These are phyloP conservation scores for Amazona ochrocephala DNA, from an alignment of 2,797 vertebrate species.

Conservation along the genomic window DNA sequence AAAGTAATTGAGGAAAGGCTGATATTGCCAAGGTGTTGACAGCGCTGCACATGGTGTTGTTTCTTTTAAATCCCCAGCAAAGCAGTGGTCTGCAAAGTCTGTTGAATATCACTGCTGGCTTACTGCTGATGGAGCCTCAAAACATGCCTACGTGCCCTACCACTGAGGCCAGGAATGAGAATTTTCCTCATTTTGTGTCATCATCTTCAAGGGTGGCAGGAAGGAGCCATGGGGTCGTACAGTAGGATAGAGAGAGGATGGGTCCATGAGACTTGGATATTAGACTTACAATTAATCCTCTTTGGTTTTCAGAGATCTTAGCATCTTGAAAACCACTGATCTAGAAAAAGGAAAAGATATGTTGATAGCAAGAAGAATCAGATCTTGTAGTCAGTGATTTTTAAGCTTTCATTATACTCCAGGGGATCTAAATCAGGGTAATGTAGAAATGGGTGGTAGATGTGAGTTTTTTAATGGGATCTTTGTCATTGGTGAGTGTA, in stretches of 20 bases:
- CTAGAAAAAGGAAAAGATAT: background rate
- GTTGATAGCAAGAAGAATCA: background rate
- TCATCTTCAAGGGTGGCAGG: too few relatives aligned
- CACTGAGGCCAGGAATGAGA: background rate
- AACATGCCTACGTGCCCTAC: fast-evolving
- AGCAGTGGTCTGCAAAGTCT: conserved; percentile 5
- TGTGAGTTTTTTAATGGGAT: background rate
- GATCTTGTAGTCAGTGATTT: background rate
- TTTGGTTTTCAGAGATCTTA: background rate
- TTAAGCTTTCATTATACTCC: background rate
- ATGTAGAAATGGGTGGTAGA: background rate
- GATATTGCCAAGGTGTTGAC: conserved; percentile 82
- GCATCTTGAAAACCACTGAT: background rate
- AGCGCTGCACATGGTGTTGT: conserved; percentile 65
- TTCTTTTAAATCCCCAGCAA: conserved; percentile 50
- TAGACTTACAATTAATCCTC: background rate
- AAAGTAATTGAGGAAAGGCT: conserved; percentile 81
- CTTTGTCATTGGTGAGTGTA: background rate
- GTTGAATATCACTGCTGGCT: background rate
- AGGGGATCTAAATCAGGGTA: background rate
- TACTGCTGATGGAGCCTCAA: background rate
- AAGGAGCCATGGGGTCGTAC: fast-evolving
- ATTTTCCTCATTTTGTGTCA: background rate
- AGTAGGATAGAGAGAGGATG: background rate
- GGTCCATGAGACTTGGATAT: background rate